Percentiles rank a stretch among this genome's conserved stretches.
These are phyloP conservation scores for Ancistrus triradiatus DNA, from an alignment of 2,113 vertebrate species.

Conservation along the genomic window DNA sequence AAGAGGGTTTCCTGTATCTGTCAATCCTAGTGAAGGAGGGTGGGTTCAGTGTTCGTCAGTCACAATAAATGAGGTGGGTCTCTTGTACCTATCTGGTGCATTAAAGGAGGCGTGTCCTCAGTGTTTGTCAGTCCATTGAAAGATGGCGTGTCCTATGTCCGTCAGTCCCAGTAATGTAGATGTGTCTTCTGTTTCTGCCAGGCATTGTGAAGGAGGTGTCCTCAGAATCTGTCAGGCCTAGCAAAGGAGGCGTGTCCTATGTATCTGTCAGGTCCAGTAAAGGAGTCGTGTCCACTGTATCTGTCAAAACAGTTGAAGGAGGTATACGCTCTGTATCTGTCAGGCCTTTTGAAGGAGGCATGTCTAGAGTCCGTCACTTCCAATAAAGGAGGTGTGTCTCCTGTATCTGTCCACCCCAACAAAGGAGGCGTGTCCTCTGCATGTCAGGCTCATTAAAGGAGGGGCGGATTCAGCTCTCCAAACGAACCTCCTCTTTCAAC, in stretches of 20 bases:
- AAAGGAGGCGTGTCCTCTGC: no score
- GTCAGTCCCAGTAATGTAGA: not conserved
- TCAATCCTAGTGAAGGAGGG: not conserved
- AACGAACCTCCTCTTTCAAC: no score
- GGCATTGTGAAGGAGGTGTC: not conserved
- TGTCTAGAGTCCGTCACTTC: not conserved
- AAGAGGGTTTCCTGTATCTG: no score
- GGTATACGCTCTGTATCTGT: not conserved
- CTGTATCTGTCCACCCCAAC: no score
- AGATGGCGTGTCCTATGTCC: not conserved
- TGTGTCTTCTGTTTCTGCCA: no score
- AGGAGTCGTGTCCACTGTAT: not conserved
- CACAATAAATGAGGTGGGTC: not conserved
- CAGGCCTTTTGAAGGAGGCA: not conserved
- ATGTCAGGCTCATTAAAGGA: not conserved
- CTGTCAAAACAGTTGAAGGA: not conserved
- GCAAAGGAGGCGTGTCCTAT: not conserved
- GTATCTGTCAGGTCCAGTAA: not conserved
- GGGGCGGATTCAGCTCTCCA: no score
- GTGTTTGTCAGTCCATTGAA: not conserved
- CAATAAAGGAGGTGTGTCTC: no score
- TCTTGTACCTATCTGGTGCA: no score
- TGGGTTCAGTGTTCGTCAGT: not conserved
- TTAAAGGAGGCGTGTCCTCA: not conserved
- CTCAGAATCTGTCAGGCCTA: not conserved